Conservation (phyloP, 2,113 vertebrate genomes). For the Archilochus colubris region DNA sequence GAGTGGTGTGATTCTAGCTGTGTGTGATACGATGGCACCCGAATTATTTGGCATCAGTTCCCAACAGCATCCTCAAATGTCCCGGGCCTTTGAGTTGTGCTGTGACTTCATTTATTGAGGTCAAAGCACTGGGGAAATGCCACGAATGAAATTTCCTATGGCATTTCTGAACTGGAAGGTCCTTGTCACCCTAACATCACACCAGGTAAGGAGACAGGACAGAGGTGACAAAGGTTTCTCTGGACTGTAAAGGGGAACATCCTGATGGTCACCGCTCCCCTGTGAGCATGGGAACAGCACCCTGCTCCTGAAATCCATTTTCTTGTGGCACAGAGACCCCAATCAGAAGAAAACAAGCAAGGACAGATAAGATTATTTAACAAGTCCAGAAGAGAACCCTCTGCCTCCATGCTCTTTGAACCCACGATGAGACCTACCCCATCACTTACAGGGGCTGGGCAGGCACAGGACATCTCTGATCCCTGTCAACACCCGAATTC, state of each 20-base stretch:
- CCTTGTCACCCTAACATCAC: neutral
- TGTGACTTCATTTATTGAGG: neutral
- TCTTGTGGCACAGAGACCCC: rapidly evolving
- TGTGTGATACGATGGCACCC: neutral
- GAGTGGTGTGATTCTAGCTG: neutral
- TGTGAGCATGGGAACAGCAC: rapidly evolving
- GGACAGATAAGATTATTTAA: neutral
- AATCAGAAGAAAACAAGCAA: neutral
- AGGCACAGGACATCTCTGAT: neutral
- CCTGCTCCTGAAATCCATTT: neutral
- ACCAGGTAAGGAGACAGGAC: neutral
- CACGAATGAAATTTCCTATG: neutral
- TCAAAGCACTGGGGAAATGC: neutral
- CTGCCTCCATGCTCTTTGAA: neutral
- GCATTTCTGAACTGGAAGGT: neutral
- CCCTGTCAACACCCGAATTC: neutral
- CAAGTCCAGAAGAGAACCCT: neutral
- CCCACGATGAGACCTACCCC: neutral
- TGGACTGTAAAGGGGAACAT: neutral
- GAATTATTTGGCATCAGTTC: neutral
- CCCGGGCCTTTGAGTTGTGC: neutral
- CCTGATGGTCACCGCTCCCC: neutral
- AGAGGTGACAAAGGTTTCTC: neutral
- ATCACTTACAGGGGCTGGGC: neutral
- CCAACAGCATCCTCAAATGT: neutral